phyloP scores from a whole-genome alignment of 2,113 vertebrate genomes.

The Hippocampus mohnikei region DNA sequence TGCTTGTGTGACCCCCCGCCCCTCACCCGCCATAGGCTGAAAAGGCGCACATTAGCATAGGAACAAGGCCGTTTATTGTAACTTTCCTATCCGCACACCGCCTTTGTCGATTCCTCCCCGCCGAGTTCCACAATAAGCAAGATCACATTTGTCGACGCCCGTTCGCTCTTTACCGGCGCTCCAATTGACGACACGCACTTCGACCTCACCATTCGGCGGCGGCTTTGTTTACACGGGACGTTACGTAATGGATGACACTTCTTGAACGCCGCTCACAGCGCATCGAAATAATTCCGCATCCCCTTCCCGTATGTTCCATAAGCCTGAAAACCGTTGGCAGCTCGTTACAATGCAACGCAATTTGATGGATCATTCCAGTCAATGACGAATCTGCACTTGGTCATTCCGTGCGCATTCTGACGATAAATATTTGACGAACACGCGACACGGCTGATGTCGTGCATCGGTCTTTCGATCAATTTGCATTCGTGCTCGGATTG shows the following conservation, averaged over 20 bases:
- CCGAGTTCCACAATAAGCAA: conserved; percentile 26
- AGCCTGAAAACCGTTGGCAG: neutral
- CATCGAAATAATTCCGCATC: neutral
- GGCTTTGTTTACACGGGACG: neutral
- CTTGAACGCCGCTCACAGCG: neutral
- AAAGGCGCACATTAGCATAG: conserved; percentile 66
- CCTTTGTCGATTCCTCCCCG: conserved; percentile 29
- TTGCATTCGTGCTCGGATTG: no score
- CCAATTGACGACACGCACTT: no score
- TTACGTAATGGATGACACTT: neutral
- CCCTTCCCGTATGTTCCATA: no score
- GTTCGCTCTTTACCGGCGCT: conserved; percentile 8
- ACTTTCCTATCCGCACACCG: conserved; percentile 54
- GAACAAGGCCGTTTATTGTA: conserved; percentile 59
- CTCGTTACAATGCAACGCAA: neutral
- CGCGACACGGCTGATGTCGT: conserved; percentile 40
- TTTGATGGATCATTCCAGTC: conserved; percentile 14
- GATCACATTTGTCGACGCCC: conserved; percentile 17
- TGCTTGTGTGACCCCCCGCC: conserved; percentile 39
- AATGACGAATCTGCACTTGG: neutral
- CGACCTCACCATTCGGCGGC: no score
- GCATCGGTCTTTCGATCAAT: conserved; percentile 11
- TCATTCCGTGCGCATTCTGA: conserved; percentile 20
- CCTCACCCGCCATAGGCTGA: conserved; percentile 23
- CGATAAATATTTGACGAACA: conserved; percentile 52